Base-by-base conservation (phyloP, 2,888 invertebrate genomes). In the Drosophila mercatorum region DNA sequence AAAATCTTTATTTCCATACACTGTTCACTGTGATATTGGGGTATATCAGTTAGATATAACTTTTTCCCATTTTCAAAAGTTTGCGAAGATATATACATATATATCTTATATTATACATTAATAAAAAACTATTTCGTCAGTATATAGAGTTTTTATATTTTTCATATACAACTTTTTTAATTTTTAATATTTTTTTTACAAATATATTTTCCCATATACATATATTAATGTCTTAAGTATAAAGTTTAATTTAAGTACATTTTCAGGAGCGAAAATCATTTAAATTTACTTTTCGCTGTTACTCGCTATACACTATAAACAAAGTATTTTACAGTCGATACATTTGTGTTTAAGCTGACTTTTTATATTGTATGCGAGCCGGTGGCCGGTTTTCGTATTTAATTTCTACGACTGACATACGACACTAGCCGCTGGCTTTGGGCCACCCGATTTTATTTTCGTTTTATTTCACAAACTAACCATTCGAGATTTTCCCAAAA, bases 351-450 rank as follows among this genome's bases (percentile, higher is more conserved):
- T 5, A 2, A 44, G 8, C 58, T 61, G 53, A 22, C 11, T 65
- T 61, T 56, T 53, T 53, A 4, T 38, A 5, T 57, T 46, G 57
- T 36, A 12, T 44, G 38, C 11, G 36, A 34, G 51, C 26, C 38
- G 36, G 7, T 57, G 80, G 53, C 76, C 59, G 62, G 68, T 64
- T 86, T 66, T 68, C 72, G 40, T 69, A 64, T 55, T 71, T 69
- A 68, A 72, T 82, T 79, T 90, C 73, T 83, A 69, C 74, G 38
- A 65, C 83, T 75, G 76, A 73, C 72, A 80, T 52, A 80, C 75
- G 63, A 61, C 75, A 68, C 66, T 68, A n/a, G 87, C 85, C 86
- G 68, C 66, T 67, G 80, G 91, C 82, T 86, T 71, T 90, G 78
- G 88, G 87, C 78, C 88, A 90, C 82, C 80, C 81, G 78, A 73